Conservation (phyloP, 1,140 invertebrate genomes). For the Popillia japonica region DNA sequence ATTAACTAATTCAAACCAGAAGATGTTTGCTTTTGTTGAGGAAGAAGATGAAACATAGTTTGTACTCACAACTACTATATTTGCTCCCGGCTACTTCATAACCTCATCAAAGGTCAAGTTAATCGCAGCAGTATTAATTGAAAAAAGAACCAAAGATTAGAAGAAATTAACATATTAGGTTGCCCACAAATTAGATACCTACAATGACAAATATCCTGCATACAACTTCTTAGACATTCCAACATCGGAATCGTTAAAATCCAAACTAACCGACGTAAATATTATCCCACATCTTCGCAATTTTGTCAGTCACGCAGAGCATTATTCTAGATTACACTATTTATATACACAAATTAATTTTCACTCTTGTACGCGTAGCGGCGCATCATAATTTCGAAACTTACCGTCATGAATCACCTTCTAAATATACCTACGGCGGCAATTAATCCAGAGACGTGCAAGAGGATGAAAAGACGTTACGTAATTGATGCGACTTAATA, state of each 20-base stretch:
- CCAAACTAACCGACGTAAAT: neutral
- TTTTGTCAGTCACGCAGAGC: conserved; percentile 21
- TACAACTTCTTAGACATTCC: neutral
- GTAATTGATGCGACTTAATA: conserved; percentile 6
- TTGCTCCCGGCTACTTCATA: too few species aligned
- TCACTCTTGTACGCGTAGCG: neutral
- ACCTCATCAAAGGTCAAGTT: too few species aligned
- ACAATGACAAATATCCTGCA: neutral
- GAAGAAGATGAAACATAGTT: too few species aligned
- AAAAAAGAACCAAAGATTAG: neutral
- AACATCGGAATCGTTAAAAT: neutral
- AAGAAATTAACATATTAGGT: neutral
- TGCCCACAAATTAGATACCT: neutral
- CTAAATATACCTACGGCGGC: conserved; percentile 11
- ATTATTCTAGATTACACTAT: conserved; percentile 27
- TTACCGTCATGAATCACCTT: conserved; percentile 15
- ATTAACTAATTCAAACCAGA: too few species aligned
- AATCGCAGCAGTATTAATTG: too few species aligned
- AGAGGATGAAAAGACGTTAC: neutral
- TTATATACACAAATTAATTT: conserved; percentile 28
- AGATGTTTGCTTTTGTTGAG: too few species aligned
- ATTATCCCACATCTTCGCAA: neutral
- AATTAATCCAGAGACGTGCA: neutral
- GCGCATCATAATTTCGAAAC: conserved; percentile 33
- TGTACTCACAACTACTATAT: too few species aligned